Evolutionary conservation across 1,140 invertebrate species (phyloP).

Genomic region (Bombus waltoni): DNA sequence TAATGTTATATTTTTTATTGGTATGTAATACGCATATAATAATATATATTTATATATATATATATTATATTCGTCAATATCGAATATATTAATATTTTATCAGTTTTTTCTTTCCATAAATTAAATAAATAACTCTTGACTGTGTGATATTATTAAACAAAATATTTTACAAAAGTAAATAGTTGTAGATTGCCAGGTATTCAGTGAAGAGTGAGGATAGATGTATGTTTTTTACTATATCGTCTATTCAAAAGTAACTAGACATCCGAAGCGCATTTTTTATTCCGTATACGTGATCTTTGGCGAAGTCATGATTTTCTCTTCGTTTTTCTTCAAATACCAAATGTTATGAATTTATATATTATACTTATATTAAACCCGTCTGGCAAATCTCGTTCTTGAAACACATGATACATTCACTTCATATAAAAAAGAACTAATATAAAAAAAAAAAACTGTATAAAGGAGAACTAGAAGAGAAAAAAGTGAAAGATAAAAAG

Average conservation of each 20-base stretch:
- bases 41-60: constrained; percentile 68
- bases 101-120: constrained; percentile 77
- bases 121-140: constrained; percentile 81
- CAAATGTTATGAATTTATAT: not conserved
- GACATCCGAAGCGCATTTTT: constrained; percentile 60
- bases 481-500: not conserved
- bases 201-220: constrained; percentile 62
- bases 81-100: constrained; percentile 78
- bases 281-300: constrained; percentile 48
- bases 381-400: constrained; percentile 16
- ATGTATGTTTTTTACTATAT: constrained; percentile 51
- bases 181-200: constrained; percentile 68
- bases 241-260: constrained; percentile 70
- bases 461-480: not conserved
- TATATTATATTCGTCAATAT: constrained; percentile 73
- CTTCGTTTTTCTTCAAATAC: constrained; percentile 40
- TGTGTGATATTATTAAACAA: constrained; percentile 73
- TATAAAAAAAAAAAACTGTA: not conserved
- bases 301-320: constrained; percentile 58
- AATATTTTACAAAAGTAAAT: constrained; percentile 81
- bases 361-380: not conserved
- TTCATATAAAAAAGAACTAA: not conserved
- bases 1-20: constrained; percentile 73
- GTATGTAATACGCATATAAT: constrained; percentile 72
- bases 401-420: not conserved